These are phyloP conservation scores for Macropis europaea DNA, from an alignment of 2,888 invertebrate genomes.

Conservation along the genomic window DNA sequence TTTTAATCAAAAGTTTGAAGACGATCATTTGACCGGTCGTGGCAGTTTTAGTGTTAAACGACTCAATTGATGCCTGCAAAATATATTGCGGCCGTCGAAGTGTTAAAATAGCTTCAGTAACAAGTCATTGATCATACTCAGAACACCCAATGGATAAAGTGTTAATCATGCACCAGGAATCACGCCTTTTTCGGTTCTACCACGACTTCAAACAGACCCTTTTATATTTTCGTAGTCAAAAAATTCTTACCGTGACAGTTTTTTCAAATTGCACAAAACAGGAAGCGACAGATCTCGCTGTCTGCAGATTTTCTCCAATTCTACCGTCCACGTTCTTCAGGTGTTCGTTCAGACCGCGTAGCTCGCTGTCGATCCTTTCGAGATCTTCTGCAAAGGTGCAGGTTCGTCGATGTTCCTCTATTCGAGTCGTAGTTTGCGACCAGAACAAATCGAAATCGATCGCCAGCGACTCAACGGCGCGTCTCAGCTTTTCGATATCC, in stretches of 20 bases:
- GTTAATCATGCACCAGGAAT: no score
- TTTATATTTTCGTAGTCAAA: no score
- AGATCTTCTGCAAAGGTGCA: slow-evolving; percentile 87
- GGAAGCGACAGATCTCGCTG: slow-evolving; percentile 86
- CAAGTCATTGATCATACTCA: no score
- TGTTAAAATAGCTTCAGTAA: no score
- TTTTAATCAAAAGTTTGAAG: no score
- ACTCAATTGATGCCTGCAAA: no score
- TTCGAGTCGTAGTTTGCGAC: slow-evolving; percentile 81
- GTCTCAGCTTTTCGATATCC: slow-evolving; percentile 86
- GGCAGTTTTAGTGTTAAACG: no score
- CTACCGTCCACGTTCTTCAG: slow-evolving; percentile 64
- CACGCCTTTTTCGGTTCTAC: no score
- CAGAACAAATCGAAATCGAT: slow-evolving; percentile 85
- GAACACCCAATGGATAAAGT: no score
- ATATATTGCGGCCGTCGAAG: no score
- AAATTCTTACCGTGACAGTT: slow-evolving; percentile 85
- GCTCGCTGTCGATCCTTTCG: slow-evolving; percentile 85
- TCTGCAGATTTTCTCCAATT: slow-evolving; percentile 85
- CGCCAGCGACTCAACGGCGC: slow-evolving; percentile 83
- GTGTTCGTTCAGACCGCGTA: slow-evolving; percentile 77
- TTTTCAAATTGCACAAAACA: slow-evolving; percentile 89
- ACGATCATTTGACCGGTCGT: no score
- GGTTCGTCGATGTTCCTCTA: slow-evolving; percentile 84
- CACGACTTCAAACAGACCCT: no score